Conservation (phyloP, 2,888 invertebrate genomes). For the Linyphia triangularis region DNA sequence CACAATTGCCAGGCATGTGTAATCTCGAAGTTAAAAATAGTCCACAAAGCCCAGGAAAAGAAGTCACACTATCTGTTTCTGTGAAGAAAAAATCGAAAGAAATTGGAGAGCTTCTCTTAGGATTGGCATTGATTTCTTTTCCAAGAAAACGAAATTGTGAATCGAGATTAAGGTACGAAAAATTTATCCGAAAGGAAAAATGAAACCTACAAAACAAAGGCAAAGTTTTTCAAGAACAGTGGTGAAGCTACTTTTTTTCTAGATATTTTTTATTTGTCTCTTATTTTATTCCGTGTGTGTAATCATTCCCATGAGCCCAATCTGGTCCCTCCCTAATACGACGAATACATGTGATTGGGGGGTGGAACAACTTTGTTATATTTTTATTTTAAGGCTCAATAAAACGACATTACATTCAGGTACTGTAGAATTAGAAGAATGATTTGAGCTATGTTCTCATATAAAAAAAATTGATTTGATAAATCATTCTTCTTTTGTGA, state of each 20-base stretch:
- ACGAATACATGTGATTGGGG: constrained; percentile 47
- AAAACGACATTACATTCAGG: not conserved
- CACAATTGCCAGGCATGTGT: constrained; percentile 29
- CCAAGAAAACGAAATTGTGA: constrained; percentile 60
- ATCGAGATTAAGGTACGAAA: constrained; percentile 62
- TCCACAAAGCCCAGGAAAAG: not conserved
- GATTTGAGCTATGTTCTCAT: not conserved
- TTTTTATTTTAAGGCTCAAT: constrained; percentile 31
- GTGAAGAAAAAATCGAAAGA: constrained; percentile 27
- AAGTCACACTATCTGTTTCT: constrained; percentile 25
- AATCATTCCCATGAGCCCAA: constrained; percentile 61
- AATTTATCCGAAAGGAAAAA: constrained; percentile 49
- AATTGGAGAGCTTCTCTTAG: constrained; percentile 34
- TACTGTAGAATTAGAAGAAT: not conserved
- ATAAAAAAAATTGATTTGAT: too few relatives aligned
- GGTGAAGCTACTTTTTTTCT: constrained; percentile 19
- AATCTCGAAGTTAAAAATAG: constrained; percentile 51
- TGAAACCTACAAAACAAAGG: constrained; percentile 43
- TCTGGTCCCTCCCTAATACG: constrained; percentile 35
- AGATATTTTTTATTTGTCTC: constrained; percentile 43
- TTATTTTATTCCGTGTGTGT: constrained; percentile 47
- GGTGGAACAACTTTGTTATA: constrained; percentile 41
- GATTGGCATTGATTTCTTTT: constrained; percentile 65
- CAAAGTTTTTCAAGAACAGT: constrained; percentile 29
- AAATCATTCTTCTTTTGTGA: too few relatives aligned